Evolutionary conservation across 2,797 vertebrate genomes (phyloP), one percentile per base, ranked within the genome.

Genomic region (Xiphorhynchus erythropygius): DNA sequence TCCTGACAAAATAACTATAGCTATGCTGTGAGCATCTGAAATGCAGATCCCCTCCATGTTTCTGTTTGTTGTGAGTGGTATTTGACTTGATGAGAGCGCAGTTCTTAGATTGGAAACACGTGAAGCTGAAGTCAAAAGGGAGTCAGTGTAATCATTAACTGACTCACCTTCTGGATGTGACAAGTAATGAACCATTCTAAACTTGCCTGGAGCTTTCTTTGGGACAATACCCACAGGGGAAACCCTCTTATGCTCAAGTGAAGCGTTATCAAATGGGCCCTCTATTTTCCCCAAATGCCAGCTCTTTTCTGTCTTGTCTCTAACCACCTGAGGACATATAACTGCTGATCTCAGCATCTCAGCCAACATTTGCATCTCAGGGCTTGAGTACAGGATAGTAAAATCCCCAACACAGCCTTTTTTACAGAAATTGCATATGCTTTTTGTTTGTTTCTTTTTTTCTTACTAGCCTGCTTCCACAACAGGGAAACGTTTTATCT

Each of bases 201-300:
- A 96, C 94, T 97, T 97, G 97, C 98, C 98, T 87, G 94, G 97
- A 98, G 98, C 97, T 97, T 98, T 97, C 97, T 97, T 96, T 94
- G 97, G 97, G 98, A 97, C 93, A 97, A 81, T 90, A 96, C 95
- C 97, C 73, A 65, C 85, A 97, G 96, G 97, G 97, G 93, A 97
- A 97, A 86, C 88, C 93, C 95, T 97, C 69, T 74, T 73, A 81
- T 2, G 78, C 87, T 97, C 96, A 97, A 97, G 97, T 87, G 96
- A 95, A 97, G 97, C 97, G 53, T 97, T 96, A 94, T 96, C 97
- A 97, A 97, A 97, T 97, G 96, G 96, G 92, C 93, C 95, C 87
- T 90, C 87, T 80, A 68, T 96, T 91, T 88, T 90, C 55, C 32
- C 91, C 94, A 93, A 76, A 95, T 90, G 90, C 90, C 79, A 59